phyloP scores from a whole-genome alignment of 2,113 vertebrate species.

The Aegotheles bennettii region DNA sequence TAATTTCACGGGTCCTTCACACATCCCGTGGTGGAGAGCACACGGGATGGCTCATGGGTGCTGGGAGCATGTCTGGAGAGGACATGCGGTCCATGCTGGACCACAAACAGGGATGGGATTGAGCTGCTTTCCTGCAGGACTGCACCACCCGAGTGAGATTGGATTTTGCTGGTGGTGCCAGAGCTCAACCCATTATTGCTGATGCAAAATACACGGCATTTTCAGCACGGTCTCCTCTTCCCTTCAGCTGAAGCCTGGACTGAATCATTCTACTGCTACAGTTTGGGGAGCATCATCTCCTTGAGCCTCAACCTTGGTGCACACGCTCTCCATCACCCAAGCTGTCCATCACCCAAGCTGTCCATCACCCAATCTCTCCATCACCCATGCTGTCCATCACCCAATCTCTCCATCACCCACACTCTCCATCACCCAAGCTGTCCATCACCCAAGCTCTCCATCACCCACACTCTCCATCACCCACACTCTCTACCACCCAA shows the following conservation, averaged over 20 bases:
- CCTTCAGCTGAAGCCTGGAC: not conserved
- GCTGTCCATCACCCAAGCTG: too few species aligned
- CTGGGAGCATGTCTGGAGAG: too few species aligned
- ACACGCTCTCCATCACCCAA: not conserved
- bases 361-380: too few species aligned
- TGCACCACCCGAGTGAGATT: accelerated
- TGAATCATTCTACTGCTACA: not conserved
- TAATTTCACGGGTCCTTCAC: not conserved
- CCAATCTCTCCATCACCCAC: too few species aligned
- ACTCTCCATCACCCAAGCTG: too few species aligned
- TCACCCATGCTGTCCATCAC: too few species aligned
- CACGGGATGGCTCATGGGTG: too few species aligned
- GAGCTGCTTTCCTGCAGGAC: not conserved
- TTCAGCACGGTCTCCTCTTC: not conserved
- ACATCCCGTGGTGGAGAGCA: not conserved
- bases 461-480: too few species aligned
- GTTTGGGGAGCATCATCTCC: not conserved
- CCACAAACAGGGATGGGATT: accelerated
- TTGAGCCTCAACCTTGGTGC: accelerated
- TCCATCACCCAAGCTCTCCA: too few species aligned
- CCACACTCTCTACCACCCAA: too few species aligned
- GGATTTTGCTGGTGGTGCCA: not conserved
- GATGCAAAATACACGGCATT: not conserved
- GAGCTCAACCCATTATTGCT: not conserved
- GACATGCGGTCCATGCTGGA: not conserved